phyloP scores from a whole-genome alignment of 2,888 invertebrate species.

The Conops quadrifasciatus region DNA sequence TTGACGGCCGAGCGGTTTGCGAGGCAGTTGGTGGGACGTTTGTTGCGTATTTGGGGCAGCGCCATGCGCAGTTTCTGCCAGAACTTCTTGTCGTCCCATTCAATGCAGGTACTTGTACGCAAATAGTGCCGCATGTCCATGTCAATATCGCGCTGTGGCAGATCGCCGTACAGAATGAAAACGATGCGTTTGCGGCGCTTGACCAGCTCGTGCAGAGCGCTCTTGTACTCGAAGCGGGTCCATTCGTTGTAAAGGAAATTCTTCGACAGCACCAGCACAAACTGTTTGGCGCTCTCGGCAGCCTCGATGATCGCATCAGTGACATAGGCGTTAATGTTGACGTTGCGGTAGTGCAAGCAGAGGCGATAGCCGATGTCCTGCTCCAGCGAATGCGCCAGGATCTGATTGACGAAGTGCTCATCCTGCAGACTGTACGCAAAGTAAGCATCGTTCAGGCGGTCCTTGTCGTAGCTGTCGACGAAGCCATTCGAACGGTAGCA shows the following conservation, averaged over 20 bases:
- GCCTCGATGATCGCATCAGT: conserved; percentile 93
- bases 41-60: conserved; percentile 68
- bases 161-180: conserved; percentile 88
- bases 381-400: conserved; percentile 87
- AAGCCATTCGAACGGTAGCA: conserved; percentile 85
- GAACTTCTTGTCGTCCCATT: conserved; percentile 94
- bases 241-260: conserved; percentile 96
- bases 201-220: conserved; percentile 88
- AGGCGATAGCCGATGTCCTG: conserved; percentile 84
- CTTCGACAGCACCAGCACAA: conserved; percentile 88
- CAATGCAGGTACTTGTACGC: conserved; percentile 89
- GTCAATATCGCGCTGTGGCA: conserved; percentile 88
- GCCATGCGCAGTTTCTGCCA: conserved; percentile 96
- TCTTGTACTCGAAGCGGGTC: conserved; percentile 94
- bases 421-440: conserved; percentile 94
- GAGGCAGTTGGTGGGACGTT: conserved; percentile 57
- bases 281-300: conserved; percentile 88
- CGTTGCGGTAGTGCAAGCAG: conserved; percentile 91
- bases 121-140: conserved; percentile 89
- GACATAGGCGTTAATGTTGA: conserved; percentile 86
- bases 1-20: conserved; percentile 70
- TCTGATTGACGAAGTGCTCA: conserved; percentile 89
- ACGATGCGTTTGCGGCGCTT: conserved; percentile 87
- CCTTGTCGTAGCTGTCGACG: conserved; percentile 73
- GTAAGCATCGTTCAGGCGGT: conserved; percentile 87